Conservation (phyloP, 2,888 invertebrate species). For the Atethmia centrago region DNA sequence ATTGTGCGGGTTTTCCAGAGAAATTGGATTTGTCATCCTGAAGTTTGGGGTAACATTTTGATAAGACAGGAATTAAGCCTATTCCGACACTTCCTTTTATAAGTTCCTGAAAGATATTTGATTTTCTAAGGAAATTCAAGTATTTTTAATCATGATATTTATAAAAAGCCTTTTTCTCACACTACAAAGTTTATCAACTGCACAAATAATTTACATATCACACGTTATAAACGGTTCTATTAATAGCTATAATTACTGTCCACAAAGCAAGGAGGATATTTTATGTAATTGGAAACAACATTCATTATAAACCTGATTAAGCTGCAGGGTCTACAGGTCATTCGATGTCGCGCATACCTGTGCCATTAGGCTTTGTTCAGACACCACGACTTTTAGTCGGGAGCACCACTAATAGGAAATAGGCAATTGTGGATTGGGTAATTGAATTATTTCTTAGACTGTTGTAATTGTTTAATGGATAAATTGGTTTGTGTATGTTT, state of each 20-base stretch:
- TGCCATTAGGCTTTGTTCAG: conserved; percentile 16
- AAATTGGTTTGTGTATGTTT: not conserved
- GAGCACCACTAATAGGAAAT: not conserved
- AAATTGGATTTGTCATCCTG: not conserved
- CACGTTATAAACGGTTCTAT: conserved; percentile 51
- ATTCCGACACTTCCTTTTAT: not conserved
- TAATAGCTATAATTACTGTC: conserved; percentile 39
- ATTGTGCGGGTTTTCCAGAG: too few relatives aligned
- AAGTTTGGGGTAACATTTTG: not conserved
- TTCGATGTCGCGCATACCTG: conserved; percentile 47
- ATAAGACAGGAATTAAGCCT: not conserved
- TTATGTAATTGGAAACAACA: conserved; percentile 46
- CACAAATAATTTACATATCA: conserved; percentile 55
- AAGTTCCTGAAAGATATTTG: not conserved
- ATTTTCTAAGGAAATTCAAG: not conserved
- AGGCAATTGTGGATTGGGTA: not conserved
- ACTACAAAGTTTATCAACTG: conserved; percentile 14
- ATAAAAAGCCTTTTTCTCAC: conserved; percentile 22
- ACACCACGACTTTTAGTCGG: conserved; percentile 26
- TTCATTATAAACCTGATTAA: conserved; percentile 60
- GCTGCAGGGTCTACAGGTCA: conserved; percentile 56
- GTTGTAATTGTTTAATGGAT: not conserved
- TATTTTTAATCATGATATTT: too few relatives aligned
- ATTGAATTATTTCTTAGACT: not conserved
- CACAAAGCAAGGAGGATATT: conserved; percentile 31